Conservation (phyloP, 2,113 vertebrate genomes). For the Campylomormyrus tamandua region DNA sequence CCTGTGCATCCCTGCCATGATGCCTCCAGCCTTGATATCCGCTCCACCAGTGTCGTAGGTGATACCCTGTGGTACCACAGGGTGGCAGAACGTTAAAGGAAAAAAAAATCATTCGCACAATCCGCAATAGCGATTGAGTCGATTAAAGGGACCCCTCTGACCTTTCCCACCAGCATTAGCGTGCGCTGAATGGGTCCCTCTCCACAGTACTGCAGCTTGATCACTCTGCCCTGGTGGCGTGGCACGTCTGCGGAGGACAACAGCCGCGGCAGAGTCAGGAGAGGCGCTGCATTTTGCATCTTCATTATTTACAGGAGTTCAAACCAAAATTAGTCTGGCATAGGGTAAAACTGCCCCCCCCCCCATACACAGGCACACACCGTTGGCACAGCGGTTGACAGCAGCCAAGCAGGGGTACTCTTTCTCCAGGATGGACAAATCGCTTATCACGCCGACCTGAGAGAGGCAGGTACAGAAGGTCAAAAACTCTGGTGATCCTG, state of each 20-base stretch:
- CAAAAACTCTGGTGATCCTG: neutral
- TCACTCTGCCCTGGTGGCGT: conserved; percentile 65
- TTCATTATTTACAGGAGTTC: neutral
- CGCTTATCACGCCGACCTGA: conserved; percentile 57
- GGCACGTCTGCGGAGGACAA: conserved; percentile 47
- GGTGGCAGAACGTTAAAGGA: neutral
- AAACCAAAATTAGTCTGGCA: neutral
- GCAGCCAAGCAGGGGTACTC: conserved; percentile 68
- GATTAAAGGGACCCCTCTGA: conserved; percentile 27
- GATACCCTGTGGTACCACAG: conserved; percentile 51
- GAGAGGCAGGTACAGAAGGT: conserved; percentile 4
- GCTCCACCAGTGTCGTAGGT: conserved; percentile 73
- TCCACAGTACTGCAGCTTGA: conserved; percentile 63
- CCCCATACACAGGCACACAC: conserved; percentile 36
- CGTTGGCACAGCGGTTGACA: conserved; percentile 68
- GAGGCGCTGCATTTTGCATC: neutral
- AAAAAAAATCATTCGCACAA: neutral
- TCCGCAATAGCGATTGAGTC: neutral
- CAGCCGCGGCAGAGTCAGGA: neutral
- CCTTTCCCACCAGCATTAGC: conserved; percentile 69
- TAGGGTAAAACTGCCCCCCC: neutral
- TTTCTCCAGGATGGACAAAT: conserved; percentile 52
- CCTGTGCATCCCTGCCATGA: conserved; percentile 75
- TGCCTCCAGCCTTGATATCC: conserved; percentile 69
- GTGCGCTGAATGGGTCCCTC: conserved; percentile 58